These are phyloP conservation scores for Hoplias malabaricus DNA, from an alignment of 2,113 vertebrate species.

Conservation along the genomic window DNA sequence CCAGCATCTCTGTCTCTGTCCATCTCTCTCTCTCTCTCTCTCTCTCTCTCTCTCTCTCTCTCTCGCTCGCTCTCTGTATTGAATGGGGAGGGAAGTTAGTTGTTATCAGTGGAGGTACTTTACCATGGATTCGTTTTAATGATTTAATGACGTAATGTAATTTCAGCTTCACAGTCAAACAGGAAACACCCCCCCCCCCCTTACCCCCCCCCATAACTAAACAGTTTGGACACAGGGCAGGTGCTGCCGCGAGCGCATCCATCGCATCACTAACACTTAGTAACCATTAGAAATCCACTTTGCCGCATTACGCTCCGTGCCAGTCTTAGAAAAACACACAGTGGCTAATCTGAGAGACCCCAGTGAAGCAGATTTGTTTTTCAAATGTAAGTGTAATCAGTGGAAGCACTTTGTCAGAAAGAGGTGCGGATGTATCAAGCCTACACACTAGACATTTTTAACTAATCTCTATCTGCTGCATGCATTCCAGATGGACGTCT, in stretches of 20 bases:
- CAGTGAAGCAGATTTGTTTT: background rate
- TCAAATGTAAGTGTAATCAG: background rate
- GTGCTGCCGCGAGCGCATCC: slow-evolving; percentile 33
- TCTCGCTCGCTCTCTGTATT: slow-evolving; percentile 23
- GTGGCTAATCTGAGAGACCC: background rate
- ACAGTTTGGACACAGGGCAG: slow-evolving; percentile 63
- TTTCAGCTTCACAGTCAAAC: slow-evolving; percentile 56
- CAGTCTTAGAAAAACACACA: background rate
- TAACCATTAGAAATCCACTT: slow-evolving; percentile 14
- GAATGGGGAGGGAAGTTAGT: slow-evolving; percentile 66
- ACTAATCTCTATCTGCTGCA: background rate
- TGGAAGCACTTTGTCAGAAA: background rate
- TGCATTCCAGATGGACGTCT: background rate
- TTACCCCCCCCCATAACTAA: slow-evolving; percentile 65
- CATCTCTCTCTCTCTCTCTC: slow-evolving; percentile 26
- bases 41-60: slow-evolving; percentile 57
- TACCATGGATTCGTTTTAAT: slow-evolving; percentile 73
- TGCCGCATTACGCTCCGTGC: background rate
- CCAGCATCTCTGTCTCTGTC: slow-evolving; percentile 45
- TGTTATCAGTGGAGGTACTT: slow-evolving; percentile 73
- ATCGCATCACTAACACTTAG: slow-evolving; percentile 23
- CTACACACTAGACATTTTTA: too few species aligned
- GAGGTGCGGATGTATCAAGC: too few species aligned
- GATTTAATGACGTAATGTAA: slow-evolving; percentile 68
- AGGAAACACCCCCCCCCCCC: slow-evolving; percentile 67